Base-by-base conservation (phyloP, 2,797 vertebrate species). In the Corythornis leucogaster region DNA sequence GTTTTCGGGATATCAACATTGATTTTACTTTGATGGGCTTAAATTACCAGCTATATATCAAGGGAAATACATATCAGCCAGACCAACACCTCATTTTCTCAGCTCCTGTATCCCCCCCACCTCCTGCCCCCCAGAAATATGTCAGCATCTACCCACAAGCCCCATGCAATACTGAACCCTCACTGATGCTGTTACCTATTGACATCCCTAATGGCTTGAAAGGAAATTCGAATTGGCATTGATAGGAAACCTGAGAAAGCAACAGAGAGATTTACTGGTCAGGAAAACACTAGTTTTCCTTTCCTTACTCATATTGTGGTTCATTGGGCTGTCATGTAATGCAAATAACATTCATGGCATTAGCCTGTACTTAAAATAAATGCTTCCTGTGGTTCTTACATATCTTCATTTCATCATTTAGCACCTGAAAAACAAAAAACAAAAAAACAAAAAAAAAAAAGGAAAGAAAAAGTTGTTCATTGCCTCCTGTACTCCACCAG, bases 291-390 rank as follows among this genome's bases (percentile, higher is more conserved):
- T 42, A 40, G 30, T 42, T 94, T 93, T 73, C 59, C 66, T 85
- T 94, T 89, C 62, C 69, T 80, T 94, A 83, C 89, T 95, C 90
- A 76, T 85, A 77, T 43, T 92, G 92, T 80, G 88, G 93, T 92
- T 94, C 81, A 78, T 8, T 87, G 79, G 76, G 81, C 67, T 94
- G 93, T 94, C 88, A 78, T 82, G 90, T 91, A 95, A 96, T 92
- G 81, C 90, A 92, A 95, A 92, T 95, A 94, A 80, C 86, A 96
- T 92, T 80, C 91, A 90, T 46, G 66, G 76, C 48, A 94, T 95
- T 96, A 92, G 58, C 51, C 81, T 87, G 69, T 92, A 92, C 81
- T 95, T 94, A 93, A 91, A 94, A 92, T 91, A 93, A 96, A 94
- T 85, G 70, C 73, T 95, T 96, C 96, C 95, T 94, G 93, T 95